phyloP scores from a whole-genome alignment of 2,888 invertebrate species.

The Diabrotica balteata region DNA sequence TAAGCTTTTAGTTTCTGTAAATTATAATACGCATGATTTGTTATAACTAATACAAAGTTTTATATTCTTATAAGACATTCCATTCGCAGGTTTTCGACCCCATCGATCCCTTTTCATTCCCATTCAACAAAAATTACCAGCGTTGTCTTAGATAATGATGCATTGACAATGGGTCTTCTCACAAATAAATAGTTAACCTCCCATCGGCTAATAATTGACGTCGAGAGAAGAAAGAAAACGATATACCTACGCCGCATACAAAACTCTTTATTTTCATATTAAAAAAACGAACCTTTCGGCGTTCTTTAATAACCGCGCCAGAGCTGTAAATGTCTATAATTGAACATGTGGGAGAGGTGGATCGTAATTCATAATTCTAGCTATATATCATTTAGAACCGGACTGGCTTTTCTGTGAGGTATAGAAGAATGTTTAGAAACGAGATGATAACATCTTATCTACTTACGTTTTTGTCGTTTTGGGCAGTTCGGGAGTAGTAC shows the following conservation, averaged over 20 bases:
- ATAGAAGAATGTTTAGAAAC: neutral
- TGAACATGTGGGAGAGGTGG: conserved; percentile 45
- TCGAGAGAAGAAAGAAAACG: conserved; percentile 5
- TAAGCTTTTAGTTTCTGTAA: no score
- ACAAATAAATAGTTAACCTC: conserved; percentile 22
- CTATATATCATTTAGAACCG: conserved; percentile 35
- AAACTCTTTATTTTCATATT: conserved; percentile 22
- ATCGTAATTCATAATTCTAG: conserved; percentile 42
- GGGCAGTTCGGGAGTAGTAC: no score
- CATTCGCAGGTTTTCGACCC: conserved; percentile 47
- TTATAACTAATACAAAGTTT: no score
- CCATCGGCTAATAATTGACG: conserved; percentile 19
- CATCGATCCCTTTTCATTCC: no score
- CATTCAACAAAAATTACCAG: no score
- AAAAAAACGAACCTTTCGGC: conserved; percentile 27
- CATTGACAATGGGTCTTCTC: conserved; percentile 6
- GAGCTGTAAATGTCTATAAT: conserved; percentile 42
- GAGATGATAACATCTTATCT: neutral
- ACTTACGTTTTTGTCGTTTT: neutral
- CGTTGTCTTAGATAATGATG: neutral
- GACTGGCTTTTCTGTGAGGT: neutral
- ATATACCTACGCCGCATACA: conserved; percentile 13
- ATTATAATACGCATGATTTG: no score
- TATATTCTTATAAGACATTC: conserved; percentile 29
- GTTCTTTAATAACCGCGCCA: conserved; percentile 34